Conservation (phyloP, 2,888 invertebrate species). For the Sialis fuliginosa region DNA sequence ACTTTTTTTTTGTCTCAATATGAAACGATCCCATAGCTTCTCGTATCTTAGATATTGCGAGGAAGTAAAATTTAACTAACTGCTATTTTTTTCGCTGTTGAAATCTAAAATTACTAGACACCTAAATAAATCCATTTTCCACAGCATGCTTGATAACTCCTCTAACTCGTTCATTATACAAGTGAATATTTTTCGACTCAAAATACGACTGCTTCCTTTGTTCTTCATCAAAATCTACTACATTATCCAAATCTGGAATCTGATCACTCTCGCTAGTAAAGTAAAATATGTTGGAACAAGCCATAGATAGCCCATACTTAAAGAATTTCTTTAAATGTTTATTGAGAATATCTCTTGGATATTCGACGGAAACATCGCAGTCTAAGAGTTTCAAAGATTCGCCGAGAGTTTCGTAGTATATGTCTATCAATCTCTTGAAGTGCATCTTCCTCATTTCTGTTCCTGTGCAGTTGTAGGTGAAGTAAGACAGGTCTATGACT, state of each 20-base stretch:
- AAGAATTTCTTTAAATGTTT: conserved; percentile 16
- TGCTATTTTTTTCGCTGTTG: no score
- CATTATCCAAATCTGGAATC: conserved; percentile 8
- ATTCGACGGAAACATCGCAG: conserved; percentile 14
- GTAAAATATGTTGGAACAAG: conserved; percentile 13
- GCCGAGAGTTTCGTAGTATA: conserved; percentile 10
- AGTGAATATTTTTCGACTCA: not conserved
- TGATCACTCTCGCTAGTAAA: conserved; percentile 13
- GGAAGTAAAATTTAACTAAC: no score
- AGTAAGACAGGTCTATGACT: conserved; percentile 1
- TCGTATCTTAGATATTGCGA: no score
- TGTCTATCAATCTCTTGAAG: not conserved
- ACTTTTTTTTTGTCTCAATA: no score
- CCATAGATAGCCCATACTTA: conserved; percentile 15
- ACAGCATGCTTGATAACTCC: not conserved
- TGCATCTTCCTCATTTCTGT: not conserved
- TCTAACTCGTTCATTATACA: not conserved
- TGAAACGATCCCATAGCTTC: no score
- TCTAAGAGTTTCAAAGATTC: conserved; percentile 13
- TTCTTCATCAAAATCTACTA: conserved; percentile 8
- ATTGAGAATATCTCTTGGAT: conserved; percentile 14
- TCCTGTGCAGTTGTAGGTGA: conserved; percentile 1
- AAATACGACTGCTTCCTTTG: not conserved
- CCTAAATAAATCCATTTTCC: not conserved
- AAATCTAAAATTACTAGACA: no score